A percentile compares a stretch with the other conserved stretches of the same genome.
Conservation (phyloP, 2,888 invertebrate species). For the Tuta absoluta region DNA sequence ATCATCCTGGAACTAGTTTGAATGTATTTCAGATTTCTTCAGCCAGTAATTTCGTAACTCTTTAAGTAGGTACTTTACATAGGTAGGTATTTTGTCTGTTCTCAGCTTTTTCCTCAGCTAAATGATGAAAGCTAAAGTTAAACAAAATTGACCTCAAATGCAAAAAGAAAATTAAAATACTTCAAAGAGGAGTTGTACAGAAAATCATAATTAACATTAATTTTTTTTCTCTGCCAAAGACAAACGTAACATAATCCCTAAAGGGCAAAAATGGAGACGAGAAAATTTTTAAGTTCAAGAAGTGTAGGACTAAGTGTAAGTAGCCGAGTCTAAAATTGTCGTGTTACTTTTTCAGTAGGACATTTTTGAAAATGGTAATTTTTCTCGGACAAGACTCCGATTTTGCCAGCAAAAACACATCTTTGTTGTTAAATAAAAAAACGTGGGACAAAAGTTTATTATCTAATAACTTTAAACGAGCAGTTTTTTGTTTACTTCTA, state of each 20-base stretch:
- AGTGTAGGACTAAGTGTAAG: not conserved
- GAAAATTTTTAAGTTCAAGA: not conserved
- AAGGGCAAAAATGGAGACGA: slow-evolving; percentile 12
- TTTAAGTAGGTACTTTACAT: no score
- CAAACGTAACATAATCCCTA: slow-evolving; percentile 30
- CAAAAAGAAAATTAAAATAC: slow-evolving; percentile 12
- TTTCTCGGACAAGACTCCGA: no score
- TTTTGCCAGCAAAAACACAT: no score
- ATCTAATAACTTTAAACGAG: no score
- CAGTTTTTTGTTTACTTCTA: no score
- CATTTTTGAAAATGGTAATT: not conserved
- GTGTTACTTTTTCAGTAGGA: not conserved
- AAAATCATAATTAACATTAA: slow-evolving; percentile 30
- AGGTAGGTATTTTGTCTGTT: no score
- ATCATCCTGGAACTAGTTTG: no score
- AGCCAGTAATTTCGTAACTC: no score
- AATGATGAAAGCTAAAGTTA: not conserved
- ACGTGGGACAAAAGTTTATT: no score
- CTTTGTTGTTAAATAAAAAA: no score
- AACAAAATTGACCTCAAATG: not conserved
- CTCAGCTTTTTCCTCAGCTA: not conserved
- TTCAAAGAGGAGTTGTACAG: slow-evolving; percentile 9
- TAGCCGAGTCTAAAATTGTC: not conserved
- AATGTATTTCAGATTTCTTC: no score
- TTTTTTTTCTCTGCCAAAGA: slow-evolving; percentile 28